Base-by-base conservation (phyloP, 2,797 vertebrate species). In the Diglossa cyanea region DNA sequence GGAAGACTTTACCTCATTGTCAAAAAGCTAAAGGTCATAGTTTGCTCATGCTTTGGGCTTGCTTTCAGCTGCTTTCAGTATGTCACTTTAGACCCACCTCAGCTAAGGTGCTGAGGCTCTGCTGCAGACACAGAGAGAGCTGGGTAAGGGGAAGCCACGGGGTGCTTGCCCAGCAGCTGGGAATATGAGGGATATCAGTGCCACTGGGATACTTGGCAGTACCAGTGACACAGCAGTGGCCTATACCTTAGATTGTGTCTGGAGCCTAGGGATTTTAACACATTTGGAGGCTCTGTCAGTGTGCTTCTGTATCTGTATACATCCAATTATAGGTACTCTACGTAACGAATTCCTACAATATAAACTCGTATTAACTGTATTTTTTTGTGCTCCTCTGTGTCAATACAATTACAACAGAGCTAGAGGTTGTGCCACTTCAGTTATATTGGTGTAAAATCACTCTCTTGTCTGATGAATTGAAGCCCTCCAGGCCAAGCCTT, bases 1-100 rank as follows among this genome's bases (percentile, higher is more conserved):
- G 92, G 48, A 71, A 75, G 75, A 93, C 44, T 91, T 97, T 96
- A 90, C 94, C 95, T 92, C 95, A 88, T 94, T 90, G 78, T 93
- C 61, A 85, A 81, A 89, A 90, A 86, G 57, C 83, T 63, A 83
- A 95, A 82, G 63, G 37, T 44, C 35, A 67, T 90, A n/a, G 17
- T 81, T 90, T 75, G 58, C 55, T 95, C 62, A 62, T 77, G 93
- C 90, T 96, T 93, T 65, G 83, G 80, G 72, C 94, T 95, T 83
- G 87, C 89, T 93, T 94, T 86, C 78, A 91, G 57, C 91, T 93
- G 85, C 95, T 96, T 93, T 87, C 68, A 76, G 39, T 88, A 68
- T 40, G 58, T 77, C 75, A 31, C 23, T 85, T 82, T 31, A 91
- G 63, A 94, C 68, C 75, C 82, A 77, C 81, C 71, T 47, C 81